Conservation (phyloP, 2,888 invertebrate genomes). For the Chrysomela aeneicollis region DNA sequence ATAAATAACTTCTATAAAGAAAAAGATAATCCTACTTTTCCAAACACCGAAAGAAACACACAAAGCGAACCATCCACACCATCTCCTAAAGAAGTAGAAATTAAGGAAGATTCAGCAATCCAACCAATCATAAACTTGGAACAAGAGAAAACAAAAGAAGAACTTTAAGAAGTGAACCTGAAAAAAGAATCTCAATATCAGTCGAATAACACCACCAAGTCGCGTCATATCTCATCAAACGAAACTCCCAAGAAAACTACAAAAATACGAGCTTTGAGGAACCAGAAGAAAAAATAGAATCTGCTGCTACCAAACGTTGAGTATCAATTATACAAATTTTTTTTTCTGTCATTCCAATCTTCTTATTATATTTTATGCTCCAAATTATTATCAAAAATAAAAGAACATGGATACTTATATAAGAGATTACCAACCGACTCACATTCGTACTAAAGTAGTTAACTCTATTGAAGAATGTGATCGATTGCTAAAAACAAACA, state of each 20-base stretch:
- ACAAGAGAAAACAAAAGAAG: neutral
- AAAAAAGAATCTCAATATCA: neutral
- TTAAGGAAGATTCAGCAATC: slow-evolving; percentile 8
- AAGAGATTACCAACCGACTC: slow-evolving; percentile 11
- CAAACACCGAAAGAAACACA: slow-evolving; percentile 1
- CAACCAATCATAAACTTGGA: slow-evolving; percentile 5
- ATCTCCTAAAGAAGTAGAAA: slow-evolving; percentile 13
- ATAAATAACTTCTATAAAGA: slow-evolving; percentile 5
- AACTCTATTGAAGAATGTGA: slow-evolving; percentile 5
- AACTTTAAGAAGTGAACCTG: neutral
- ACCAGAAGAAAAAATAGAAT: slow-evolving; percentile 14
- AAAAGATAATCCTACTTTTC: neutral
- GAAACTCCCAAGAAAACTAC: slow-evolving; percentile 8
- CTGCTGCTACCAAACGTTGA: neutral
- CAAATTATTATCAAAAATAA: neutral
- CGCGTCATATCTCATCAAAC: slow-evolving; percentile 12
- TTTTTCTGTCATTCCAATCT: neutral
- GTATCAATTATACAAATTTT: neutral
- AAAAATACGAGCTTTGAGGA: slow-evolving; percentile 9
- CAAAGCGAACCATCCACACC: slow-evolving; percentile 13
- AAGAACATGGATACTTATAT: neutral
- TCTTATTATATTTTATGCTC: neutral
- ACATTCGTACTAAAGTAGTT: neutral
- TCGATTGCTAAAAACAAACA: slow-evolving; percentile 12
- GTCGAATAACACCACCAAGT: slow-evolving; percentile 1